Evolutionary conservation across 23 tunicate genomes (phyloP).

Genomic region (Oikopleura albicans): DNA sequence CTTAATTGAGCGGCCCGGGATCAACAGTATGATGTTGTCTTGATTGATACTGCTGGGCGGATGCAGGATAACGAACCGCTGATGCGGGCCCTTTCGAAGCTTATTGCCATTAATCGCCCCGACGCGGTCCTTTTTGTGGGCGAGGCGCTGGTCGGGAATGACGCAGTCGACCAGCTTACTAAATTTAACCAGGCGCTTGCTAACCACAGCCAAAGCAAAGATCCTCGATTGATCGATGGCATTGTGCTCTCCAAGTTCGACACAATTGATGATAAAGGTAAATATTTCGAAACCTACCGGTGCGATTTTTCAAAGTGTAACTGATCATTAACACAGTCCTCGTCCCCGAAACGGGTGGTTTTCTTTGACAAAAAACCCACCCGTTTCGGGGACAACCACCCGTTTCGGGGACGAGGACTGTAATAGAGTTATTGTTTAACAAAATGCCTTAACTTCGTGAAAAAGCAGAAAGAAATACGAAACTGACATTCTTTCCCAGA

Average conservation of each 20-base stretch:
- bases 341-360: too few relatives aligned
- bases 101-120: constrained; percentile 65
- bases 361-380: too few relatives aligned
- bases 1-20: too few relatives aligned
- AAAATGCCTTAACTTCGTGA: not conserved
- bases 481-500: not conserved
- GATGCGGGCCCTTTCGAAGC: constrained; percentile 79
- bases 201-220: constrained; percentile 41
- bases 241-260: constrained; percentile 94
- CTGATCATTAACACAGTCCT: not conserved
- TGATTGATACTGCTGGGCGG: constrained; percentile 94
- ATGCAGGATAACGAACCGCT: constrained; percentile 99
- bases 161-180: constrained; percentile 88
- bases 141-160: constrained; percentile 95
- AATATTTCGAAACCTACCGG: not conserved
- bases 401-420: too few relatives aligned
- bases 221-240: constrained; percentile 79
- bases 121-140: constrained; percentile 93
- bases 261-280: constrained; percentile 91
- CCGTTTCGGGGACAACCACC: too few relatives aligned
- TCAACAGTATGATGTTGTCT: constrained; percentile 58
- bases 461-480: not conserved
- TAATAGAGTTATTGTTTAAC: too few relatives aligned
- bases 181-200: constrained; percentile 95
- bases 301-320: not conserved